Base-by-base conservation (phyloP, 2,113 vertebrate species). In the Hyperopisus bebe region DNA sequence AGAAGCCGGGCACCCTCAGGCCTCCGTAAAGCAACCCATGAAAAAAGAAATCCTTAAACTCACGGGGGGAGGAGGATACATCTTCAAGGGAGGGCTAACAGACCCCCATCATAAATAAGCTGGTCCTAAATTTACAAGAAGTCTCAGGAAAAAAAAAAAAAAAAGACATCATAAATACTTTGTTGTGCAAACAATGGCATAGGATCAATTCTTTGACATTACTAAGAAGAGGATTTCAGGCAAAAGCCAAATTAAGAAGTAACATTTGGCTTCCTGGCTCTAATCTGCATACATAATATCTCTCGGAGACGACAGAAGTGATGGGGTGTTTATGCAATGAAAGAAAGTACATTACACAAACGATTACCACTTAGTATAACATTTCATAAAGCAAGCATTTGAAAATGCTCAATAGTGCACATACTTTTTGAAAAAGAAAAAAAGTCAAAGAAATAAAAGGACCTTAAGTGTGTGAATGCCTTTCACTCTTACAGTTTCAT, bases 331-430 rank as follows among this genome's bases (percentile, higher is more conserved):
- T 24, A 24, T 84, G 82, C 21, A 44, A 84, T 84, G 39, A 83
- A 47, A n/a, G 24, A 46, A 24, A 24, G 19, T 24, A 27, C 39
- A 84, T 46, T 13, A 84, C 44, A 84, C 62, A 74, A 42, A 27
- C 46, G 62, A 58, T 70, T n/a, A 88, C 46, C 62, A 74, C 39
- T 74, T 17, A 35, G 51, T 89, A 39, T 82, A 47, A 80, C 46
- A 89, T 42, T 42, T 89, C 44, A 88, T 15, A 53, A 89, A 82
- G 88, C 27, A 89, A 84, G 80, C 77, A 62, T 84, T 85, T 8
- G 46, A 42, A 89, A 89, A 89, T 62, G 88, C 80, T 89, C 80
- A 85, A 84, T 84, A 84, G 89, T 89, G 77, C 89, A 89, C 21
- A 84, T 84, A 51, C 74, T 84, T 89, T 44, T 84, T 19, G 42